Evolutionary conservation across 2,888 invertebrate species (phyloP).

Genomic region (Tenthredo mesomela): DNA sequence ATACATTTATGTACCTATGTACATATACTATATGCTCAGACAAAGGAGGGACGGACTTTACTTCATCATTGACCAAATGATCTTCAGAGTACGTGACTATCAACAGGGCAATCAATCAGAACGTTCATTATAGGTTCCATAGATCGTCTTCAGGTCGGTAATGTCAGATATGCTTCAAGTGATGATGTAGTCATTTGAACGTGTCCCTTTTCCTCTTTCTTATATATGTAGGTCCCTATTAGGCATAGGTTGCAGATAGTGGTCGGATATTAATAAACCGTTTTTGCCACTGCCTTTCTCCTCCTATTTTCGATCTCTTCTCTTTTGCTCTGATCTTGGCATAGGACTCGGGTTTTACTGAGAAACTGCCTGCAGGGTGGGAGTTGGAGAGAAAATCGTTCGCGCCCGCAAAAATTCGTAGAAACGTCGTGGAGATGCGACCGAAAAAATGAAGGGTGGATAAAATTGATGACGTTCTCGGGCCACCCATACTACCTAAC

Average conservation of each 20-base stretch:
- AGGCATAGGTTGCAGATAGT: not conserved
- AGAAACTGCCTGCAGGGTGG: not conserved
- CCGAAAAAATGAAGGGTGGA: slow-evolving; percentile 36
- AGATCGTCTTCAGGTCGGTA: not conserved
- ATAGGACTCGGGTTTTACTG: not conserved
- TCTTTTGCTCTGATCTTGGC: not conserved
- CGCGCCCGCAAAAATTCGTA: slow-evolving; percentile 4
- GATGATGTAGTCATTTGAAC: not conserved
- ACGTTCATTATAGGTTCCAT: no score
- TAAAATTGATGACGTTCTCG: slow-evolving; percentile 36
- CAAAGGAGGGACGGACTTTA: not conserved
- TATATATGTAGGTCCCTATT: no score
- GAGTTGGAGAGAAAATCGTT: not conserved
- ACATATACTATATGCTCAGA: not conserved
- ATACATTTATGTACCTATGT: no score
- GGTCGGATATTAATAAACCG: not conserved
- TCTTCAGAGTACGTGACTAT: not conserved
- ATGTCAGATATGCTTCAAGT: not conserved
- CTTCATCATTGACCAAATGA: not conserved
- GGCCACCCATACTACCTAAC: not conserved
- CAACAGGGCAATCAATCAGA: no score
- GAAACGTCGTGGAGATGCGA: slow-evolving; percentile 10
- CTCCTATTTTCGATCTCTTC: not conserved
- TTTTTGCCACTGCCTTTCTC: not conserved
- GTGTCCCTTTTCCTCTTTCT: no score